phyloP scores from a whole-genome alignment of 2,888 invertebrate genomes.

The Thecophora atra region DNA sequence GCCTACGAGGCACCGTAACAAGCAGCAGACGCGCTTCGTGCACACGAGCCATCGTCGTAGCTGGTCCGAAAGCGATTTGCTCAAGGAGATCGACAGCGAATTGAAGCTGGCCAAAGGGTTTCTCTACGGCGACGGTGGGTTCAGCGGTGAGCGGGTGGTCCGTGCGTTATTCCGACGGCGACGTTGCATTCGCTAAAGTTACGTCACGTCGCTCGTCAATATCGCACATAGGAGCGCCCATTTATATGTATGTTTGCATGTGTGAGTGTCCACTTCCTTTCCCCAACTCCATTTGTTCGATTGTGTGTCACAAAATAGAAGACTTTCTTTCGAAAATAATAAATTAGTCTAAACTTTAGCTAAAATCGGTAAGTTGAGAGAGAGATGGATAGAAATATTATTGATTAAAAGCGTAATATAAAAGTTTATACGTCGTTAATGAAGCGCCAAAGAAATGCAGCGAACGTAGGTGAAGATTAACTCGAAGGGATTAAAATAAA shows the following conservation, averaged over 20 bases:
- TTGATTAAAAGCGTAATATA: too few species aligned
- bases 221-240: neutral
- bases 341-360: too few species aligned
- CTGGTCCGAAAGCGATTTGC: slow-evolving; percentile 68
- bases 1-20: slow-evolving; percentile 44
- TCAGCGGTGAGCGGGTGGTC: neutral
- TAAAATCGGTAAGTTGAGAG: too few species aligned
- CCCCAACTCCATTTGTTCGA: too few species aligned
- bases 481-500: too few species aligned
- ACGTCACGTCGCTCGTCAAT: neutral
- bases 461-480: too few species aligned
- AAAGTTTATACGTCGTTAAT: too few species aligned
- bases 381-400: too few species aligned
- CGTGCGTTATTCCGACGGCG: neutral
- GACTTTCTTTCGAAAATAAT: too few species aligned
- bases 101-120: slow-evolving; percentile 71
- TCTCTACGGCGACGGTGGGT: slow-evolving; percentile 68
- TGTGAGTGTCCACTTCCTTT: too few species aligned
- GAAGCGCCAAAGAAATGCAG: too few species aligned
- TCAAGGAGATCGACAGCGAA: slow-evolving; percentile 74
- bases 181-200: neutral
- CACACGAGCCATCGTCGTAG: slow-evolving; percentile 62
- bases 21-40: slow-evolving; percentile 63
- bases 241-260: neutral
- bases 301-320: too few species aligned